Conservation (phyloP, 1,140 invertebrate genomes). For the Megalonaias nervosa region DNA sequence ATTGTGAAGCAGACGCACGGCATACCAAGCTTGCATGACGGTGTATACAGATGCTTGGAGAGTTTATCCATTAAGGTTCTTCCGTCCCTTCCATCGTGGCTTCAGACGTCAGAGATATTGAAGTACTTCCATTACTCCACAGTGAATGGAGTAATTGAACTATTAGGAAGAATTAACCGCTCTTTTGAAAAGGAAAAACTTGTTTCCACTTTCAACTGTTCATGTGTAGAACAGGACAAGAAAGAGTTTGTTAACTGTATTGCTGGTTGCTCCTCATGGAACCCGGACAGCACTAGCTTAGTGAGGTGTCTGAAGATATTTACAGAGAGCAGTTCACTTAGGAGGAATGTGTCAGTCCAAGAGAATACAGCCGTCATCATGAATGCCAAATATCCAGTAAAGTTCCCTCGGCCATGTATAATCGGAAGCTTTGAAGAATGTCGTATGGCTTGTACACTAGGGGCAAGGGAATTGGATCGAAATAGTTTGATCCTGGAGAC, state of each 20-base stretch:
- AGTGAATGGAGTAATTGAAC: neutral
- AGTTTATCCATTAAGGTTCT: neutral
- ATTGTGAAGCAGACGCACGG: neutral
- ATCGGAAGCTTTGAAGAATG: no score
- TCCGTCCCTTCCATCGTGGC: constrained; percentile 6
- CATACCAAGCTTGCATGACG: neutral
- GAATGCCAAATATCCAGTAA: no score
- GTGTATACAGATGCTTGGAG: neutral
- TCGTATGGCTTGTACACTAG: neutral
- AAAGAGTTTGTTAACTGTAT: neutral
- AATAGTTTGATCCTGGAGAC: neutral
- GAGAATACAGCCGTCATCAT: no score
- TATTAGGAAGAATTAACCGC: neutral
- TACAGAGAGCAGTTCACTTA: no score
- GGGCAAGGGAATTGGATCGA: neutral
- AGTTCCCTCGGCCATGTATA: no score
- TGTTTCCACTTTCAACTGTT: neutral
- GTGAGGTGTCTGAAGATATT: no score
- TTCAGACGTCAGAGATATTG: neutral
- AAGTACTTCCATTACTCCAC: neutral
- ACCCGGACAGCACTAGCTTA: no score
- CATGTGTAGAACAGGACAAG: neutral
- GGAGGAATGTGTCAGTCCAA: no score
- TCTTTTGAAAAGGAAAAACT: neutral
- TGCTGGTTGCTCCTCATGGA: neutral